phyloP scores from a whole-genome alignment of 1,140 invertebrate species.

The Melipona quadrifasciata region DNA sequence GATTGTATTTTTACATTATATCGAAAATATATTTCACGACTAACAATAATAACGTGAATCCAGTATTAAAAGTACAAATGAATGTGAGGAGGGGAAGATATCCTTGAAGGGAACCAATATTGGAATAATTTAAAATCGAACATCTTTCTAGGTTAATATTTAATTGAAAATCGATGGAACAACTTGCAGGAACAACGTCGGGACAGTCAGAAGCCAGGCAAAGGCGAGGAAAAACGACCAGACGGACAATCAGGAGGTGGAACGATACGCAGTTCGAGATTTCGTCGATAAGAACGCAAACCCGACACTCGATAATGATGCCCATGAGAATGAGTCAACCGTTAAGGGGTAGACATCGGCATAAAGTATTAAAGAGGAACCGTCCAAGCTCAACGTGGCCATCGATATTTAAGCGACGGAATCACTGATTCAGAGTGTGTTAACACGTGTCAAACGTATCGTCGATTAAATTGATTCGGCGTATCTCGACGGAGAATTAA shows the following conservation, averaged over 20 bases:
- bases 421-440: background rate
- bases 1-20: too few species aligned
- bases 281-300: slow-evolving; percentile 45
- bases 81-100: too few species aligned
- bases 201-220: background rate
- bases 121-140: too few species aligned
- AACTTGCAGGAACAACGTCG: background rate
- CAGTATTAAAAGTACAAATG: too few species aligned
- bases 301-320: slow-evolving; percentile 61
- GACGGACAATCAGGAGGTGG: slow-evolving; percentile 29
- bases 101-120: too few species aligned
- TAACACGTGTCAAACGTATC: background rate
- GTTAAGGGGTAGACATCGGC: slow-evolving; percentile 18
- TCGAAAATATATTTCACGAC: too few species aligned
- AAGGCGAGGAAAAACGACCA: slow-evolving; percentile 28
- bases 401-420: background rate
- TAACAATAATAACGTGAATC: too few species aligned
- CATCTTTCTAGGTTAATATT: background rate
- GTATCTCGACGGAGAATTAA: background rate
- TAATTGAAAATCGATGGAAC: background rate
- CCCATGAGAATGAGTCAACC: slow-evolving; percentile 57
- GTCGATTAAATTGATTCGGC: background rate
- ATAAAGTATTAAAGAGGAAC: slow-evolving; percentile 55
- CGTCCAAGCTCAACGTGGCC: background rate
- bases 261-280: slow-evolving; percentile 54